These are phyloP conservation scores for Coregonus sp. DNA, from an alignment of 2,797 vertebrate genomes.

Conservation along the genomic window DNA sequence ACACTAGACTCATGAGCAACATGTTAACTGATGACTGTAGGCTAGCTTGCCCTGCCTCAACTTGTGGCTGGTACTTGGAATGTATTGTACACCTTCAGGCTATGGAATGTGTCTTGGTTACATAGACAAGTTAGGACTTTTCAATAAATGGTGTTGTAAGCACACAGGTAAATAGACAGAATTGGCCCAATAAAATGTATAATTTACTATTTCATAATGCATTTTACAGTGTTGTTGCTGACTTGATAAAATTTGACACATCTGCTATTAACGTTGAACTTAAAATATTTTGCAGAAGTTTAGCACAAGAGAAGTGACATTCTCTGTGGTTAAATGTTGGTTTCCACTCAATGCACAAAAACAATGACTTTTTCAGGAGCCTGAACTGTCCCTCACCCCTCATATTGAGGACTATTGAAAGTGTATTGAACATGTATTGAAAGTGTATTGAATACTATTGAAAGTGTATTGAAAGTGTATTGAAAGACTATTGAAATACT, in stretches of 20 bases:
- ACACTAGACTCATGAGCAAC: background rate
- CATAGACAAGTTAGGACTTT: constrained; percentile 63
- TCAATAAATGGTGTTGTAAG: constrained; percentile 8
- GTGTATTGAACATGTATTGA: background rate
- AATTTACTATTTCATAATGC: background rate
- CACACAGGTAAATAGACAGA: background rate
- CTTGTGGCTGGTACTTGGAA: constrained; percentile 19
- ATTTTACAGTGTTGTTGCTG: background rate
- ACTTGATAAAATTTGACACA: background rate
- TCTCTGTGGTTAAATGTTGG: background rate
- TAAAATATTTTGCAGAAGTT: background rate
- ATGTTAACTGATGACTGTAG: background rate
- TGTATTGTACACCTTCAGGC: constrained; percentile 50
- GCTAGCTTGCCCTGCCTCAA: background rate
- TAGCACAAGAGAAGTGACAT: background rate
- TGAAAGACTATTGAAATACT: too few relatives aligned
- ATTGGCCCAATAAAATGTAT: background rate
- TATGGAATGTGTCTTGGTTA: constrained; percentile 67
- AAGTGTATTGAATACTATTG: too few relatives aligned
- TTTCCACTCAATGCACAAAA: background rate
- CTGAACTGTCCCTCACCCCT: background rate
- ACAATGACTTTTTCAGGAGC: background rate
- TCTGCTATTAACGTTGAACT: background rate
- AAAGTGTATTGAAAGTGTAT: too few relatives aligned
- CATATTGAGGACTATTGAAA: background rate